Percentiles rank a stretch among this genome's conserved stretches.
These are phyloP conservation scores for Hydrolagus colliei DNA, from an alignment of 2,797 vertebrate genomes.

Conservation along the genomic window DNA sequence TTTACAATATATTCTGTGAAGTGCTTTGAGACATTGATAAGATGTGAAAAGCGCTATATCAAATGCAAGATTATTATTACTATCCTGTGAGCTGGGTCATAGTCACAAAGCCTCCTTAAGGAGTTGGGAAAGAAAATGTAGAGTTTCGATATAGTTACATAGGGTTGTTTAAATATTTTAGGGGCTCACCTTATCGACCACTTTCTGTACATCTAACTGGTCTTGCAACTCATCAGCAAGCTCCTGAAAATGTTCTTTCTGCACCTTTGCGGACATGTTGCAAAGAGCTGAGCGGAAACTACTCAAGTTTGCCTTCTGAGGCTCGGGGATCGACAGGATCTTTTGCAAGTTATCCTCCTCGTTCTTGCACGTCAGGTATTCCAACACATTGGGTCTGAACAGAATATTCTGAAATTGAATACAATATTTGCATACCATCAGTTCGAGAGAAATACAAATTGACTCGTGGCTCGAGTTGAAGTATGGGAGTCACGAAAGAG, in stretches of 20 bases:
- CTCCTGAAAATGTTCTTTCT: constrained; percentile 59
- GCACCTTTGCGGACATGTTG: constrained; percentile 47
- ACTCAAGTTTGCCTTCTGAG: constrained; percentile 53
- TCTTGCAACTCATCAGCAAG: constrained; percentile 68
- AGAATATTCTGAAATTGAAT: constrained; percentile 56
- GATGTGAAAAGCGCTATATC: no score
- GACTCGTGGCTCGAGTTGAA: not conserved
- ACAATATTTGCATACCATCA: not conserved
- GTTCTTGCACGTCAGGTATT: constrained; percentile 67
- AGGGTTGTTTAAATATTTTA: not conserved
- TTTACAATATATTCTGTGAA: no score
- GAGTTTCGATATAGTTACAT: not conserved
- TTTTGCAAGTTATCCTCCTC: constrained; percentile 52
- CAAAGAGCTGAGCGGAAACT: constrained; percentile 60
- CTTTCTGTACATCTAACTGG: constrained; percentile 68
- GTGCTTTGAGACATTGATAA: no score
- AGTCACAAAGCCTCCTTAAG: not conserved
- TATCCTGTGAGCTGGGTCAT: not conserved
- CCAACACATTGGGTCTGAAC: constrained; percentile 65
- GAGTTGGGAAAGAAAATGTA: no score
- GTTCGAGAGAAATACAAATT: not conserved
- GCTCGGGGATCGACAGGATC: constrained; percentile 60
- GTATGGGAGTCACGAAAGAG: not conserved
- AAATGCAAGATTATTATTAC: no score
- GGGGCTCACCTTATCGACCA: constrained; percentile 65